A percentile compares a stretch with the other conserved stretches of the same genome.
Conservation (phyloP, 1,140 invertebrate species). For the Theocolax elegans region DNA sequence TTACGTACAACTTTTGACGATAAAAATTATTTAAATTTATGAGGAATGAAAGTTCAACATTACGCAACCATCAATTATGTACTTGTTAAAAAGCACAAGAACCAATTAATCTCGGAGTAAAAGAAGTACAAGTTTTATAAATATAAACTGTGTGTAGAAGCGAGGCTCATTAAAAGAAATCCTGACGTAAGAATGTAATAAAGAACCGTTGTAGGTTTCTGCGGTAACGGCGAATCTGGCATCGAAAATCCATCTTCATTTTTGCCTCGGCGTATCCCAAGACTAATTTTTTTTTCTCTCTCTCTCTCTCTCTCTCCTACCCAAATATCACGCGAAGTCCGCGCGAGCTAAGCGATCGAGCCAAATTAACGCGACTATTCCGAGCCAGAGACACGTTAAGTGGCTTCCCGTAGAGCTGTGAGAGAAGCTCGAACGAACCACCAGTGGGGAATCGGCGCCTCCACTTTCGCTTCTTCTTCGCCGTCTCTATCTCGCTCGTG, state of each 20-base stretch:
- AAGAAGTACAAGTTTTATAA: too few relatives aligned
- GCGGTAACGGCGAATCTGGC: not conserved
- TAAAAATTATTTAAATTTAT: too few relatives aligned
- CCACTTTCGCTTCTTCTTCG: not conserved
- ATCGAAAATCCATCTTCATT: constrained; percentile 36
- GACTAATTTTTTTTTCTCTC: constrained; percentile 7
- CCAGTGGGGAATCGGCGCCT: constrained; percentile 18
- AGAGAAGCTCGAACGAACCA: not conserved
- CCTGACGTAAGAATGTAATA: not conserved
- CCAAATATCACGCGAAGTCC: too few relatives aligned
- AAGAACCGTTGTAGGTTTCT: not conserved
- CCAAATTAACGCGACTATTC: constrained; percentile 38
- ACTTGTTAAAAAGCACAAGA: too few relatives aligned
- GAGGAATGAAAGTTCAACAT: too few relatives aligned
- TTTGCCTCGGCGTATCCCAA: not conserved
- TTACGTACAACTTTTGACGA: too few relatives aligned
- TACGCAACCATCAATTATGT: too few relatives aligned
- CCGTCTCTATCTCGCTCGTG: constrained; percentile 1
- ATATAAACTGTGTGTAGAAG: too few relatives aligned
- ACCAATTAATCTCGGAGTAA: too few relatives aligned
- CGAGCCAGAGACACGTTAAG: constrained; percentile 31
- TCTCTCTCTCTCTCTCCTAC: too few relatives aligned
- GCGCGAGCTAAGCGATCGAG: constrained; percentile 21
- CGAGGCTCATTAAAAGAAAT: too few relatives aligned
- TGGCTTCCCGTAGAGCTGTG: constrained; percentile 38